Conservation (phyloP, 37 sponge, comb jelly and placozoan genomes). For the Corticium candelabrum region DNA sequence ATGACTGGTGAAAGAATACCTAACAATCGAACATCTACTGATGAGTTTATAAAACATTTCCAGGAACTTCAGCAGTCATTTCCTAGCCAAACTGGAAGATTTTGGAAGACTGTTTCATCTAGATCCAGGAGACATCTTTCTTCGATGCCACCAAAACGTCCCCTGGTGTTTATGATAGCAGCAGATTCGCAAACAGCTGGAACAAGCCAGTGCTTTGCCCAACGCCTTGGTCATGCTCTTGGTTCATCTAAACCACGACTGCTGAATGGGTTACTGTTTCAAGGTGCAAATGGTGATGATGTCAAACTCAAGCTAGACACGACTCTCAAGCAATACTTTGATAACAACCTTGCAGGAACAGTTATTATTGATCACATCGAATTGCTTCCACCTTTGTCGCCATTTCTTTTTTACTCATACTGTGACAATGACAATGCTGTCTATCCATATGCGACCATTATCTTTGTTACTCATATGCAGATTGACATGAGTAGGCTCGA, state of each 20-base stretch:
- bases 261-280: neutral
- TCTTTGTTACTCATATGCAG: neutral
- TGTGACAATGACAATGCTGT: neutral
- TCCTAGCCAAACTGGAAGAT: neutral
- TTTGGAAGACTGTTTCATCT: neutral
- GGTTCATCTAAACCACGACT: too few relatives aligned
- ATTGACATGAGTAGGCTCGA: neutral
- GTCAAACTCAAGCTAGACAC: neutral
- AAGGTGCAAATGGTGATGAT: neutral
- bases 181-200: neutral
- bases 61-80: too few relatives aligned
- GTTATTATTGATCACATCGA: neutral
- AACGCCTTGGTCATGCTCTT: neutral
- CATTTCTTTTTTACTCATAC: conserved; percentile 8
- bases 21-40: too few relatives aligned
- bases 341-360: neutral
- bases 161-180: neutral
- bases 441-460: neutral
- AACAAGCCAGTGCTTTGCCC: neutral
- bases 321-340: neutral
- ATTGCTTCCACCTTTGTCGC: neutral
- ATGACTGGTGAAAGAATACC: too few relatives aligned
- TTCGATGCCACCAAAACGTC: neutral
- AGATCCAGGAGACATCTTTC: neutral
- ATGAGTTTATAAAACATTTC: too few relatives aligned